A percentile compares a stretch with the other conserved stretches of the same genome.
These are phyloP conservation scores for Lithophane socia DNA, from an alignment of 2,888 invertebrate genomes.

Conservation along the genomic window DNA sequence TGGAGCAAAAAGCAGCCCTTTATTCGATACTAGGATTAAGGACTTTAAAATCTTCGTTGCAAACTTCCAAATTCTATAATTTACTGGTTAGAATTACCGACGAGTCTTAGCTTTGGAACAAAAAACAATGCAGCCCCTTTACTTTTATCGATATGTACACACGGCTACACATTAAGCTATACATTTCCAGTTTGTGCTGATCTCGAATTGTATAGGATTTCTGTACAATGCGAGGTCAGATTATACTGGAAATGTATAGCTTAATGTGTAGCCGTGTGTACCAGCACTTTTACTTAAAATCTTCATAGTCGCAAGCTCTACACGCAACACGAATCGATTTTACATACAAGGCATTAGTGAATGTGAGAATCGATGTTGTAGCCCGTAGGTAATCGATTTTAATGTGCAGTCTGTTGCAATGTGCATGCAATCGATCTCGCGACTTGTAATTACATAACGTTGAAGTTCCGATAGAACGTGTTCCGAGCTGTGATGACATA, in stretches of 20 bases:
- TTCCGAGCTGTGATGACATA: constrained; percentile 46
- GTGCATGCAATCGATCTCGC: constrained; percentile 49
- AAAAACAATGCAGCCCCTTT: background rate
- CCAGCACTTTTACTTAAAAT: background rate
- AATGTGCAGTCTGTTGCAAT: constrained; percentile 53
- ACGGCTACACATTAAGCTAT: too few species aligned
- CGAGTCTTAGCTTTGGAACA: background rate
- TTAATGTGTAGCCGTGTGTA: too few species aligned
- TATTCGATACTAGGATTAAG: too few species aligned
- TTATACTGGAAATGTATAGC: too few species aligned
- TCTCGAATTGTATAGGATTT: too few species aligned
- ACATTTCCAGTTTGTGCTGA: too few species aligned
- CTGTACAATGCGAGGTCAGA: too few species aligned
- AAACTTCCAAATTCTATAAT: constrained; percentile 7
- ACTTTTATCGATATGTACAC: too few species aligned
- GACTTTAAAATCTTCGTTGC: too few species aligned
- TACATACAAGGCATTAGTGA: constrained; percentile 13
- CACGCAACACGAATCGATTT: constrained; percentile 22
- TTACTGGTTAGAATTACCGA: background rate
- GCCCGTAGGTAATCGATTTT: constrained; percentile 30
- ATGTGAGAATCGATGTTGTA: constrained; percentile 42
- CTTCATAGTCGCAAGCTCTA: background rate
- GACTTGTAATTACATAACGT: constrained; percentile 44
- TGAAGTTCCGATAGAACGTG: constrained; percentile 55
- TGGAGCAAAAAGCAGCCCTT: too few species aligned